A percentile compares a stretch with the other conserved stretches of the same genome.
These are phyloP conservation scores for Campoletis raptor DNA, from an alignment of 2,888 invertebrate genomes.

Conservation along the genomic window DNA sequence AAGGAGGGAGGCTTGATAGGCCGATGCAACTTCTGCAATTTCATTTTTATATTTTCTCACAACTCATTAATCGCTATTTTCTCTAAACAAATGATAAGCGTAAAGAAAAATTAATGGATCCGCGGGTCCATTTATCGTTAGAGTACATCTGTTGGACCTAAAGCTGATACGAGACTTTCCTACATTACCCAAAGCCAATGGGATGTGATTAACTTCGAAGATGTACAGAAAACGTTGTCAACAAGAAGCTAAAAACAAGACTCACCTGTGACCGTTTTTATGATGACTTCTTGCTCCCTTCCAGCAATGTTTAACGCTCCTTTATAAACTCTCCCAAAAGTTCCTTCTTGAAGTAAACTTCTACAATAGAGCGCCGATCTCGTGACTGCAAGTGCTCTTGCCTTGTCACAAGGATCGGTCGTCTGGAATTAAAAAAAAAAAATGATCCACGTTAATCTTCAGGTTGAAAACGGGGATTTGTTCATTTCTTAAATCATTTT, in stretches of 20 bases:
- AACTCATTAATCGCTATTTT: neutral
- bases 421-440: conserved; percentile 76
- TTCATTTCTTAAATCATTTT: conserved; percentile 2
- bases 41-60: conserved; percentile 14
- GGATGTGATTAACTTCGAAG: neutral
- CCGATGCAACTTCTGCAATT: conserved; percentile 89
- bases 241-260: neutral
- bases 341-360: conserved; percentile 91
- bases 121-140: neutral
- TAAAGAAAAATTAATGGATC: neutral
- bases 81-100: neutral
- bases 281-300: conserved; percentile 90
- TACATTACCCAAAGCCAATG: conserved; percentile 59
- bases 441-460: conserved; percentile 26
- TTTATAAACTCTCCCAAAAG: conserved; percentile 94
- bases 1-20: conserved; percentile 89
- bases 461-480: neutral
- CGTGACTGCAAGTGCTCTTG: conserved; percentile 87
- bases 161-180: conserved; percentile 53
- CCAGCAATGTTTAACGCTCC: conserved; percentile 89
- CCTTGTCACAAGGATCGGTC: conserved; percentile 87
- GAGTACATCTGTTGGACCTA: conserved; percentile 37
- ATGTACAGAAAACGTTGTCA: neutral
- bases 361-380: conserved; percentile 88
- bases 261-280: conserved; percentile 95